Conservation (phyloP, 2,888 invertebrate genomes). For the Orthosia cruda region DNA sequence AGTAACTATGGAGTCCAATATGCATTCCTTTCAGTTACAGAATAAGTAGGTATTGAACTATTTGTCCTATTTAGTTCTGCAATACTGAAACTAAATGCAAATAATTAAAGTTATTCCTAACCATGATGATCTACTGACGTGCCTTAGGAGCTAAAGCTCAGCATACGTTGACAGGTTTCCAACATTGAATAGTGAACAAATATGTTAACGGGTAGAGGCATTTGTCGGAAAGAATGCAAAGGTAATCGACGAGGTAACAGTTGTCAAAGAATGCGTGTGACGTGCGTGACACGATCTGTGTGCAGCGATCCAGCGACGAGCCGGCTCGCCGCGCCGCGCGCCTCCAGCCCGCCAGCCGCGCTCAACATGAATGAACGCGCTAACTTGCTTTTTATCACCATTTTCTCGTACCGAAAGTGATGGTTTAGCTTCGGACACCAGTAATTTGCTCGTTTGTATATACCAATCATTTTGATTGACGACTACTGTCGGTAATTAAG, state of each 20-base stretch:
- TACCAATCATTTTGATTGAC: constrained; percentile 79
- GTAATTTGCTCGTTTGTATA: constrained; percentile 85
- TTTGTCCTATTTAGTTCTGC: not conserved
- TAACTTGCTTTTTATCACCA: constrained; percentile 87
- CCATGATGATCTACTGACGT: not conserved
- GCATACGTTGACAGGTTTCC: constrained; percentile 35
- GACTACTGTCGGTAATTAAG: constrained; percentile 63
- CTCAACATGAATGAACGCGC: constrained; percentile 79
- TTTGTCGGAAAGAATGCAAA: constrained; percentile 69
- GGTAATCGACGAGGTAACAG: constrained; percentile 81
- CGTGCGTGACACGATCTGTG: constrained; percentile 72
- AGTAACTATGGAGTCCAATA: not conserved
- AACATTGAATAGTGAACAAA: constrained; percentile 37
- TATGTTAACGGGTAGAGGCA: constrained; percentile 35
- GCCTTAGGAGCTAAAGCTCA: not conserved
- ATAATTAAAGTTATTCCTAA: not conserved
- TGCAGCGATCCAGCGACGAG: constrained; percentile 45
- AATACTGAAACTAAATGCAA: not conserved
- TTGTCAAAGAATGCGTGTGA: constrained; percentile 86
- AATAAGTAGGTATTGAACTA: not conserved
- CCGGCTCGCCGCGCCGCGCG: constrained; percentile 46
- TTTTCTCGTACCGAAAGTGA: constrained; percentile 81
- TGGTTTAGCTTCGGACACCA: constrained; percentile 84
- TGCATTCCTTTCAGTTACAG: not conserved
- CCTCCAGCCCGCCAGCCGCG: constrained; percentile 49